Percentiles rank a stretch among this genome's conserved stretches.
phyloP scores from a whole-genome alignment of 92 coral and sea anemone genomes.

The Meandrina meandrites region DNA sequence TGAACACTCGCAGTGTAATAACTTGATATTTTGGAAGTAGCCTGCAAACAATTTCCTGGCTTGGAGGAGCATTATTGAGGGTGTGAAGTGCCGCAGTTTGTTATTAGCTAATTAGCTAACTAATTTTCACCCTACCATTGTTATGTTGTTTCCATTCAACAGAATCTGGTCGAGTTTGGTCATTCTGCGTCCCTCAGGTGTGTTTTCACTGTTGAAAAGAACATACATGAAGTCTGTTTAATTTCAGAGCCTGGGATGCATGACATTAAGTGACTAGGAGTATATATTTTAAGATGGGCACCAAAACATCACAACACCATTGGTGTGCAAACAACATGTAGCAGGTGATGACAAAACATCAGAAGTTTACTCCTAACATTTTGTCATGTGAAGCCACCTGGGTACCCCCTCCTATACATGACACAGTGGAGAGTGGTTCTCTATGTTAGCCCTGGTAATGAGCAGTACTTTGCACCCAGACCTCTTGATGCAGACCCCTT shows the following conservation, averaged over 20 bases:
- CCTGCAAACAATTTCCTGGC: too few species aligned
- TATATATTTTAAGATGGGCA: not conserved
- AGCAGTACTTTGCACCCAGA: too few species aligned
- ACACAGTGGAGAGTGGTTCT: not conserved
- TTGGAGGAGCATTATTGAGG: too few species aligned
- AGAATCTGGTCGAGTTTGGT: slow-evolving; percentile 98
- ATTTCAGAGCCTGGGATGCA: not conserved
- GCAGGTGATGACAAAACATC: not conserved
- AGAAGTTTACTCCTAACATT: not conserved
- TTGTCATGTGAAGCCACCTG: not conserved
- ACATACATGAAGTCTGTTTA: not conserved
- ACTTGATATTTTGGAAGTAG: too few species aligned
- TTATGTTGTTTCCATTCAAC: slow-evolving; percentile 95
- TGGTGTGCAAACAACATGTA: too few species aligned
- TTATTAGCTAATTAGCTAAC: not conserved
- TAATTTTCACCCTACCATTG: slow-evolving; percentile 70
- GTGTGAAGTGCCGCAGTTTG: too few species aligned
- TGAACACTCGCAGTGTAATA: too few species aligned
- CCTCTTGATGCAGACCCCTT: too few species aligned
- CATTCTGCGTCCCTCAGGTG: slow-evolving; percentile 96
- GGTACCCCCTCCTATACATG: too few species aligned
- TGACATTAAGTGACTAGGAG: not conserved
- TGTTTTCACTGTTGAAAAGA: slow-evolving; percentile 73
- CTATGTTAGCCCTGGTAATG: too few species aligned
- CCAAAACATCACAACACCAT: too few species aligned